Evolutionary conservation across 2,797 vertebrate genomes (phyloP), one percentile per base, ranked within the genome.

Genomic region (Tachyglossus aculeatus): DNA sequence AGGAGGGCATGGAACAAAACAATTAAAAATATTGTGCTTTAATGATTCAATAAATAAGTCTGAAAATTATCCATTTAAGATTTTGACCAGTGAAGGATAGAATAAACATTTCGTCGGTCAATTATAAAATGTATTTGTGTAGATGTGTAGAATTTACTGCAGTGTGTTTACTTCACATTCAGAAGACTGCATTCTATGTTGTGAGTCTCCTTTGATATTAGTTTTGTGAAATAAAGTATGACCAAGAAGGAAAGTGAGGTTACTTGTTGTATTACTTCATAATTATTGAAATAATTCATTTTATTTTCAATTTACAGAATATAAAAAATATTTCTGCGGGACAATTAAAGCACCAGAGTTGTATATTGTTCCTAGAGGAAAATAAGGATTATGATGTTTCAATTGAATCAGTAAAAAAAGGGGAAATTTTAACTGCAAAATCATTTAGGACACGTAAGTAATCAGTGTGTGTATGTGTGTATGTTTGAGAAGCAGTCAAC

Each of bases 401-500:
- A 19, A 63, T 96, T 87, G 86, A 89, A 71, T 92, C 93, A 9
- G n/a, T 90, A 39, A 92, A 88, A 86, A 73, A 88, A 70, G 88
- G 82, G 32, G 67, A 25, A 57, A 57, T 84, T 67, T 71, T 94
- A 61, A 77, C 85, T 50, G 51, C 74, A 60, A 95, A 91, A 80
- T 89, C 90, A 36, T 93, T 96, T 88, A 77, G 90, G 54, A 92
- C 92, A 33, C 11, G 93, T 96, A 91, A 92, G 94, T 89, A 48
- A 0, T 22, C 12, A 51, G 8, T 39, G 5, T 22, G 5, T 67
- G 6, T 66, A n/a, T n/a, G n/a, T n/a, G n/a, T n/a, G n/a, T n/a
- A n/a, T n/a, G n/a, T n/a, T n/a, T n/a, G n/a, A n/a, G n/a, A n/a
- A n/a, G n/a, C n/a, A n/a, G n/a, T n/a, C n/a, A n/a, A n/a, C n/a